A percentile compares a stretch with the other conserved stretches of the same genome.
phyloP scores from a whole-genome alignment of 2,113 vertebrate species.

The Podilymbus podiceps region DNA sequence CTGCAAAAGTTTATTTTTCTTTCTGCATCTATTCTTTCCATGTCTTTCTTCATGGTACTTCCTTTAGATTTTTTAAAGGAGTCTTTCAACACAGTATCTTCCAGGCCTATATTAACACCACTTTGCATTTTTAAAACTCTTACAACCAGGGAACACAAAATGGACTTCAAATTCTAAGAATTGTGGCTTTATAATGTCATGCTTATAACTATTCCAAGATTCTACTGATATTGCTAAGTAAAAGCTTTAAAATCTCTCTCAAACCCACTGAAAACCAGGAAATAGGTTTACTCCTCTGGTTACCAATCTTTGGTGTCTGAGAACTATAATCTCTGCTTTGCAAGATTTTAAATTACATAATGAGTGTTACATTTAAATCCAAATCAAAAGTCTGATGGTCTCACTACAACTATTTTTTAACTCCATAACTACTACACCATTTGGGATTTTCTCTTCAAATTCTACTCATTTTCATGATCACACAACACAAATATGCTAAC shows the following conservation, averaged over 20 bases:
- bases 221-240: neutral
- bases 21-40: neutral
- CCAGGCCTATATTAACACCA: neutral
- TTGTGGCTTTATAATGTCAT: neutral
- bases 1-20: neutral
- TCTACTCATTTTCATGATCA: neutral
- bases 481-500: accelerated
- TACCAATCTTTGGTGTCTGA: neutral
- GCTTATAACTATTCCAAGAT: neutral
- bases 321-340: neutral
- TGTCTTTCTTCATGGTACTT: neutral
- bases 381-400: neutral
- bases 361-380: neutral
- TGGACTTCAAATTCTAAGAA: neutral
- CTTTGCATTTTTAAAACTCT: neutral
- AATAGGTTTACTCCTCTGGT: neutral
- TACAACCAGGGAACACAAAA: neutral
- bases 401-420: neutral
- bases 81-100: neutral
- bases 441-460: neutral
- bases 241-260: neutral
- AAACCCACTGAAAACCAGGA: neutral
- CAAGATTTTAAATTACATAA: neutral
- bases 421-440: neutral
- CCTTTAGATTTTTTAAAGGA: neutral